These are phyloP conservation scores for Anguilla obscura DNA, from an alignment of 2,797 vertebrate genomes.

Conservation along the genomic window DNA sequence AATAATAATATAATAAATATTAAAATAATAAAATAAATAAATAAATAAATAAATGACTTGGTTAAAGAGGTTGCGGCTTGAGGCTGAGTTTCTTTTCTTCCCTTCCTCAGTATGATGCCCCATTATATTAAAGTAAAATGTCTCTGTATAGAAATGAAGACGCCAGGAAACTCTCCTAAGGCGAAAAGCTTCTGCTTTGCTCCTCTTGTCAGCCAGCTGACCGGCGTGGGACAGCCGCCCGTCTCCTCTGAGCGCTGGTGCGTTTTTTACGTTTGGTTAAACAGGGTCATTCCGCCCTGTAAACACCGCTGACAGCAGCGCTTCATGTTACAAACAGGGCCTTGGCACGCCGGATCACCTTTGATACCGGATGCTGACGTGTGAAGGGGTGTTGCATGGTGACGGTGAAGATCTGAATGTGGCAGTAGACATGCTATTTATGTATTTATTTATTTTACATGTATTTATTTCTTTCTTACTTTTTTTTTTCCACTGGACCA, in stretches of 20 bases:
- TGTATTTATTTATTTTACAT: too few relatives aligned
- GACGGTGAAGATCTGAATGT: not conserved
- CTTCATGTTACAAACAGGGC: not conserved
- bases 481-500: too few relatives aligned
- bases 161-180: constrained; percentile 58
- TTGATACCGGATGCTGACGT: not conserved
- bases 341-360: not conserved
- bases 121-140: too few relatives aligned
- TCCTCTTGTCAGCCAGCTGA: constrained; percentile 60
- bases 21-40: too few relatives aligned
- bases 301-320: not conserved
- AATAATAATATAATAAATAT: too few relatives aligned
- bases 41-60: too few relatives aligned
- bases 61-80: too few relatives aligned
- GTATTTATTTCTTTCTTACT: too few relatives aligned
- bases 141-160: too few relatives aligned
- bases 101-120: too few relatives aligned
- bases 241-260: constrained; percentile 20
- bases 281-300: not conserved
- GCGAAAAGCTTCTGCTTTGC: constrained; percentile 48
- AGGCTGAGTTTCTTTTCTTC: too few relatives aligned
- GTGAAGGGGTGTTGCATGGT: not conserved
- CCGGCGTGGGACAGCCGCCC: constrained; percentile 44
- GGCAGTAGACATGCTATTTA: not conserved
- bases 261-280: not conserved